phyloP scores from a whole-genome alignment of 35 echinoderm and acorn worm species.

The Antedon bifida region DNA sequence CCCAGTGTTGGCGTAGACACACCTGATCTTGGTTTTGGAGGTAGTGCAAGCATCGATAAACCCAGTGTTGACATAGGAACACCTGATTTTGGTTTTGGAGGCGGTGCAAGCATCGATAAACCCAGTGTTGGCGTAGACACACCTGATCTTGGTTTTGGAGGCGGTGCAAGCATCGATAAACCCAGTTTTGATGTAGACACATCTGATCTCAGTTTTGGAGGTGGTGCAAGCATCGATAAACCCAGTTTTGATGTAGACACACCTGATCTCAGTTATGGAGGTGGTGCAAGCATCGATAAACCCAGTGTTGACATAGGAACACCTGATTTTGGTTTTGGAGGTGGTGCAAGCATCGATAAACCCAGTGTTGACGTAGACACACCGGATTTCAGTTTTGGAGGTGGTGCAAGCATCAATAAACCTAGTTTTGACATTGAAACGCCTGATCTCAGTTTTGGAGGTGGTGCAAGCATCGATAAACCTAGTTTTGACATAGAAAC shows the following conservation, averaged over 20 bases:
- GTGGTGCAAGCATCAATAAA: neutral
- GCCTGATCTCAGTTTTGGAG: neutral
- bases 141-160: neutral
- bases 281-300: neutral
- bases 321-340: neutral
- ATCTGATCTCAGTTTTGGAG: neutral
- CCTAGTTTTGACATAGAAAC: no score
- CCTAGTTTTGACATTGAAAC: neutral
- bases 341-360: neutral
- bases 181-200: neutral
- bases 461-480: neutral
- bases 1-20: neutral
- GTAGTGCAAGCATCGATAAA: neutral
- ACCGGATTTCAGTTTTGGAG: neutral
- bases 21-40: neutral
- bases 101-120: neutral
- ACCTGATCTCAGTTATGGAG: neutral
- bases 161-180: neutral
- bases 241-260: neutral
- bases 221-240: neutral
- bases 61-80: neutral
- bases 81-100: neutral
- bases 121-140: neutral
- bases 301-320: neutral
- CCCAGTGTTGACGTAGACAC: neutral